Evolutionary conservation across 2,888 invertebrate genomes (phyloP), one percentile per base, ranked within the genome.

Genomic region (Graphium colonna): DNA sequence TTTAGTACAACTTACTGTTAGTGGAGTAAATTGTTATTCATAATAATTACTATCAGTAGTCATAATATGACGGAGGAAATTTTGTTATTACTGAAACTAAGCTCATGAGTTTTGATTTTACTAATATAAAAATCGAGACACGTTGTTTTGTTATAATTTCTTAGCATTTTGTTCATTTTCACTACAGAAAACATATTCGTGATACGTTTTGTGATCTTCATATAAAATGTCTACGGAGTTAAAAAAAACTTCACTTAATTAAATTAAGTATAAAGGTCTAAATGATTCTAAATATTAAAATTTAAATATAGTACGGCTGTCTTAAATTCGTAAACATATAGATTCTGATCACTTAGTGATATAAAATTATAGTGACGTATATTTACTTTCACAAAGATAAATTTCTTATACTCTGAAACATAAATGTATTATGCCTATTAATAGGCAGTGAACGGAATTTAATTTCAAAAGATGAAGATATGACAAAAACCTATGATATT

Each of bases 191-290:
- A 49, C 48, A 18, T 43, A 12, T 47, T 47, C 39, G 55, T 55
- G 51, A 51, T 51, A 51, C 47, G 21, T 51, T 51, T 31, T 55
- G 55, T 51, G 51, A 55, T 55, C 39, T 47, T 55, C 43, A 40
- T 36, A 28, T 21, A 51, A 47, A 59, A 57, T 51, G 57, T 52
- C 50, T 52, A 60, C 58, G 55, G 65, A 63, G 47, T 60, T 60
- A 65, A 65, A 65, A n/a, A 62, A 64, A 60, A 67, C 65, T 67
- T 70, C 70, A 82, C 81, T 82, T 82, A 79, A 82, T 83, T 61
- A 71, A 77, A 80, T 81, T 84, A 83, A 85, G 82, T 79, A 79
- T 60, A 61, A 58, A 58, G 75, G 73, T 75, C 71, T 74, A 77
- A 74, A 79, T 71, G 74, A 76, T 70, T 68, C 68, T 65, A 69